phyloP scores from a whole-genome alignment of 2,888 invertebrate species.

The Thereva unica region DNA sequence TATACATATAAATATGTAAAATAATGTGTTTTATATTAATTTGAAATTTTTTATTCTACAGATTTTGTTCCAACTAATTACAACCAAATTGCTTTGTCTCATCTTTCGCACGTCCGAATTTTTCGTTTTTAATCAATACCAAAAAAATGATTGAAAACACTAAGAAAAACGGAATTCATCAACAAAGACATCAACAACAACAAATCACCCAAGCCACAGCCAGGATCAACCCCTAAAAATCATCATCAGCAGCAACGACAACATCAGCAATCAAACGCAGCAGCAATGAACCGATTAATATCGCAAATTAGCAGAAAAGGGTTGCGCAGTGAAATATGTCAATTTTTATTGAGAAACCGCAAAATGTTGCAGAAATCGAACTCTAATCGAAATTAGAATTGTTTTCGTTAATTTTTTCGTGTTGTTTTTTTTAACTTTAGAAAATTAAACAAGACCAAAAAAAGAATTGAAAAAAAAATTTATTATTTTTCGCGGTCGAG shows the following conservation, averaged over 20 bases:
- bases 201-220: neutral
- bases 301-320: conserved; percentile 3
- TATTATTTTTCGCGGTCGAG: too few relatives aligned
- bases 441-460: too few relatives aligned
- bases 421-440: too few relatives aligned
- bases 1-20: too few relatives aligned
- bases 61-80: too few relatives aligned
- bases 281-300: conserved; percentile 16
- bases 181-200: neutral
- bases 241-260: neutral
- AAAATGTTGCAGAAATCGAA: conserved; percentile 8
- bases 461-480: too few relatives aligned
- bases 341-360: conserved; percentile 15
- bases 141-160: conserved; percentile 9
- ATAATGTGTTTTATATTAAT: too few relatives aligned
- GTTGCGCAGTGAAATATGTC: conserved; percentile 23
- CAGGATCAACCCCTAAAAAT: neutral
- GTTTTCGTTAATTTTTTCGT: neutral
- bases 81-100: too few relatives aligned
- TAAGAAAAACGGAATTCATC: neutral
- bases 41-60: too few relatives aligned
- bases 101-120: too few relatives aligned
- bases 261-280: neutral
- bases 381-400: conserved; percentile 11
- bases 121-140: too few relatives aligned